Conservation (phyloP, 2,888 invertebrate species). For the Anticlea derivata region DNA sequence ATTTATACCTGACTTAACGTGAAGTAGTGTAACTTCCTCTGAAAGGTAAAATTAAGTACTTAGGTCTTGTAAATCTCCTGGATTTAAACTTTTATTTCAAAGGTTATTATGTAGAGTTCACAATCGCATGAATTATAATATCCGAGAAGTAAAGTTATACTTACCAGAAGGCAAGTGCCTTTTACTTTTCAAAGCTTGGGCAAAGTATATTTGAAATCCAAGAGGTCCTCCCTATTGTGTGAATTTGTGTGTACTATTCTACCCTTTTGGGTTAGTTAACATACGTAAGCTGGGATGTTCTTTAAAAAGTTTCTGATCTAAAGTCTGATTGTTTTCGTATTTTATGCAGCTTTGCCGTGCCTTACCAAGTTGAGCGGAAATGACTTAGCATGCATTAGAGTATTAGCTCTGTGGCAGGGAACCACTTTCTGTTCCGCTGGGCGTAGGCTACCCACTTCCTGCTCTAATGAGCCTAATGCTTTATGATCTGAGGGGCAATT, state of each 20-base stretch:
- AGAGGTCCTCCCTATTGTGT: too few species aligned
- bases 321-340: slow-evolving; percentile 11
- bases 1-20: slow-evolving; percentile 16
- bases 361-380: slow-evolving; percentile 17
- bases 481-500: slow-evolving; percentile 17
- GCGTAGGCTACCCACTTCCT: slow-evolving; percentile 21
- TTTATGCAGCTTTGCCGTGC: slow-evolving; percentile 11
- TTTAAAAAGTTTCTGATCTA: background rate
- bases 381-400: slow-evolving; percentile 30
- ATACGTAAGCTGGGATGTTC: too few species aligned
- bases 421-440: slow-evolving; percentile 30
- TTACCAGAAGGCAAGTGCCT: too few species aligned
- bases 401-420: slow-evolving; percentile 18
- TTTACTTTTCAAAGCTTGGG: too few species aligned
- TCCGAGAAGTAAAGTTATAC: too few species aligned
- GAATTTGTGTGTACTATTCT: too few species aligned
- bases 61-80: slow-evolving; percentile 6
- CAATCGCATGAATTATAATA: too few species aligned
- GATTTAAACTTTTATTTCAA: slow-evolving; percentile 3
- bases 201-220: too few species aligned
- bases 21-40: background rate
- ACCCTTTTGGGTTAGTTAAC: too few species aligned
- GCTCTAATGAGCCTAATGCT: slow-evolving; percentile 19
- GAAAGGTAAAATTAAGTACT: background rate
- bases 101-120: too few species aligned